phyloP scores from a whole-genome alignment of 2,888 invertebrate species.

The Cylindroiulus punctatus region DNA sequence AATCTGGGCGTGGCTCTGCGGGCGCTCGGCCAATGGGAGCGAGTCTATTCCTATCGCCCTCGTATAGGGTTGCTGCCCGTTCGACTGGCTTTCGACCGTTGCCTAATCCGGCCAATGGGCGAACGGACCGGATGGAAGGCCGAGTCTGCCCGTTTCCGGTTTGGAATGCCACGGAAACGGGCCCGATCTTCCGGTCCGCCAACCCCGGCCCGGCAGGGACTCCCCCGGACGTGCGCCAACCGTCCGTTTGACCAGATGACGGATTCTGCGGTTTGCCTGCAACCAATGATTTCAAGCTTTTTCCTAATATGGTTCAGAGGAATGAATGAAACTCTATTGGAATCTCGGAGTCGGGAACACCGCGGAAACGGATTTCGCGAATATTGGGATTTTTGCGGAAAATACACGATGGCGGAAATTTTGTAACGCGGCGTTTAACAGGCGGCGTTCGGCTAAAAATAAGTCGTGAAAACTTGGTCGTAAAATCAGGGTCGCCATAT shows the following conservation, averaged over 20 bases:
- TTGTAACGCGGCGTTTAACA: background rate
- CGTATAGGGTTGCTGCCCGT: slow-evolving; percentile 47
- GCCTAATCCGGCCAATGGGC: background rate
- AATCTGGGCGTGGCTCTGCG: background rate
- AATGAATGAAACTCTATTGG: slow-evolving; percentile 57
- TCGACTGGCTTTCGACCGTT: background rate
- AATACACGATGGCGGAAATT: background rate
- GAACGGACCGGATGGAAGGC: background rate
- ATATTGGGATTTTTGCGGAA: background rate
- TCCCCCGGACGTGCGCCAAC: background rate
- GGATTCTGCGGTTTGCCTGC: background rate
- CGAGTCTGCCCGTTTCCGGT: background rate
- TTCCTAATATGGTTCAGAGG: slow-evolving; percentile 57
- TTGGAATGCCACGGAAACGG: background rate
- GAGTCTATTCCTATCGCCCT: background rate
- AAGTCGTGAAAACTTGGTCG: background rate
- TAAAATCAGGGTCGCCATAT: background rate
- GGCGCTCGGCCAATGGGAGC: background rate
- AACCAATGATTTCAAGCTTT: slow-evolving; percentile 26
- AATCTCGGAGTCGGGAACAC: slow-evolving; percentile 45
- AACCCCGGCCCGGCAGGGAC: background rate
- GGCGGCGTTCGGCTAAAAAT: background rate
- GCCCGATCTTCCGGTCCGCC: background rate
- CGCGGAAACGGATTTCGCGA: background rate
- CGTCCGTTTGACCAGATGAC: background rate